A percentile compares a stretch with the other conserved stretches of the same genome.
Evolutionary conservation across 2,888 invertebrate species (phyloP).

Genomic region (Lithophane leautieri): DNA sequence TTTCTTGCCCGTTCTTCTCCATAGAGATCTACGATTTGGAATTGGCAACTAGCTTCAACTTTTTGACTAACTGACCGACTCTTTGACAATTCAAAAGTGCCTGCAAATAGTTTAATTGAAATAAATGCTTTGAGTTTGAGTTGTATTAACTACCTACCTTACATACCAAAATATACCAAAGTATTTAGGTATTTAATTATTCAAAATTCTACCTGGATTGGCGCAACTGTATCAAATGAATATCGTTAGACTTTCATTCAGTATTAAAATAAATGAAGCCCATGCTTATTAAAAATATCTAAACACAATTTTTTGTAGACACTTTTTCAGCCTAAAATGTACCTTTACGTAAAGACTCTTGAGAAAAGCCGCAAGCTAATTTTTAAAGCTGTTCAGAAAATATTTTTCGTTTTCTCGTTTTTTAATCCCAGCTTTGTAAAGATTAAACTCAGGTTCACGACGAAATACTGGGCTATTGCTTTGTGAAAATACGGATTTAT

Average conservation of each 20-base stretch:
- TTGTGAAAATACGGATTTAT: neutral
- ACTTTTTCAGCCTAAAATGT: neutral
- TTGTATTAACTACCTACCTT: too few species aligned
- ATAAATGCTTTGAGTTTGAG: too few species aligned
- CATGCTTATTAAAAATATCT: neutral
- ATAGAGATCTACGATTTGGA: too few species aligned
- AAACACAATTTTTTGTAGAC: neutral
- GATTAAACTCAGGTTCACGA: slow-evolving; percentile 26
- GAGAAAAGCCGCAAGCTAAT: slow-evolving; percentile 18
- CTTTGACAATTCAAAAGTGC: too few species aligned
- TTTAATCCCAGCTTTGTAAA: slow-evolving; percentile 29
- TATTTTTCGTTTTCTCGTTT: slow-evolving; percentile 36
- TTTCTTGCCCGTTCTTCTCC: too few species aligned
- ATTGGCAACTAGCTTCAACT: too few species aligned
- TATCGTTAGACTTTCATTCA: neutral
- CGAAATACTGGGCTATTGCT: neutral
- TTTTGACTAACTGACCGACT: too few species aligned
- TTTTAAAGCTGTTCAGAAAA: slow-evolving; percentile 30
- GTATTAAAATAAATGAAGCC: neutral
- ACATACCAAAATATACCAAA: too few species aligned
- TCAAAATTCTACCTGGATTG: neutral
- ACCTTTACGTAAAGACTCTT: neutral
- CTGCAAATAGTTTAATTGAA: too few species aligned
- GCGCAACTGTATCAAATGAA: neutral
- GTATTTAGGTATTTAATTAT: neutral